phyloP scores from a whole-genome alignment of 2,113 vertebrate species.

The Antigone vipio region DNA sequence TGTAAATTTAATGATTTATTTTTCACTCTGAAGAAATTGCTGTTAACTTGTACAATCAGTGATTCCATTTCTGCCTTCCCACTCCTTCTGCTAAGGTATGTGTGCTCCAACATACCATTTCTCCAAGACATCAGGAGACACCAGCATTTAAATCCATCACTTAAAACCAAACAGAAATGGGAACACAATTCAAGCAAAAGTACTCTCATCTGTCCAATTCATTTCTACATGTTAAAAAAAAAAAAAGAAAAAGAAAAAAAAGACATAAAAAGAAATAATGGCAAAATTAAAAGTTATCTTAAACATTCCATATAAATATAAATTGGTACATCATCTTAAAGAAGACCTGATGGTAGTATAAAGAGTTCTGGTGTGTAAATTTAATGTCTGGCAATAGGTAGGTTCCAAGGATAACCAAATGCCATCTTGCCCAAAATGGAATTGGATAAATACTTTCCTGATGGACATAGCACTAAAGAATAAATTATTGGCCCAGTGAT shows the following conservation, averaged over 20 bases:
- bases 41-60: neutral
- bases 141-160: neutral
- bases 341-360: neutral
- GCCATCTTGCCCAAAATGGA: neutral
- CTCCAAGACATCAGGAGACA: neutral
- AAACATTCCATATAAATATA: neutral
- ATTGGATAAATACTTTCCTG: neutral
- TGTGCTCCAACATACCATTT: neutral
- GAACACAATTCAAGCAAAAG: neutral
- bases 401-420: neutral
- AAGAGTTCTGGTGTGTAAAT: neutral
- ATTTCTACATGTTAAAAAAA: neutral
- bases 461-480: neutral
- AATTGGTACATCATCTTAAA: neutral
- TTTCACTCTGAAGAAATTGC: neutral
- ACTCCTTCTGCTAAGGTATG: neutral
- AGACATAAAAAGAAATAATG: neutral
- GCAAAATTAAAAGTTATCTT: neutral
- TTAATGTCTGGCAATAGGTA: neutral
- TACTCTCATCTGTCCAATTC: neutral
- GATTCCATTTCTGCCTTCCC: neutral
- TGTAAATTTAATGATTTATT: neutral
- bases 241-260: neutral
- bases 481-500: neutral
- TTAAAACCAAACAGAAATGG: neutral